Evolutionary conservation across 2,888 invertebrate genomes (phyloP).

Genomic region (Drosophila emarginata): DNA sequence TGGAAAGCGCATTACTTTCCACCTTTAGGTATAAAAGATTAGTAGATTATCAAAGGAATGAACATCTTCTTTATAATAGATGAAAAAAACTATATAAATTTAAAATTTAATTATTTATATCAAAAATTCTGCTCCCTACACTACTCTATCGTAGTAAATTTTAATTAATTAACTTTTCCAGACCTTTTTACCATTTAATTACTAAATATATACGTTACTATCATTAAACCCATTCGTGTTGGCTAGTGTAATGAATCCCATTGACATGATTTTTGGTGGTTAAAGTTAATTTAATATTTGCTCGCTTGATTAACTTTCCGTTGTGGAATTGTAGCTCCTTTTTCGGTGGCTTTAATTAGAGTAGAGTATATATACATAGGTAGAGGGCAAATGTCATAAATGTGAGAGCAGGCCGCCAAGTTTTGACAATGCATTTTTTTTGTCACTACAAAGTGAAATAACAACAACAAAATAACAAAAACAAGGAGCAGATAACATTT

Average conservation of each 20-base stretch:
- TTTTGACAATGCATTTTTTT: background rate
- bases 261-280: background rate
- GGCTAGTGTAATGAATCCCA: conserved; percentile 6
- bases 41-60: too few relatives aligned
- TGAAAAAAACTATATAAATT: too few relatives aligned
- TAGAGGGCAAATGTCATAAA: conserved; percentile 55
- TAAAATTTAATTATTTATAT: too few relatives aligned
- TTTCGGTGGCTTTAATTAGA: conserved; percentile 59
- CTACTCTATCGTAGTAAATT: too few relatives aligned
- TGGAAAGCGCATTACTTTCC: too few relatives aligned
- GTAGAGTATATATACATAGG: conserved; percentile 20
- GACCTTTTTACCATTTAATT: too few relatives aligned
- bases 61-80: too few relatives aligned
- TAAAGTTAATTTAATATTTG: conserved; percentile 68
- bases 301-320: conserved; percentile 59
- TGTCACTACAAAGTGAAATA: background rate
- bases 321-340: conserved; percentile 20
- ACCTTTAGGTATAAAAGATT: too few relatives aligned
- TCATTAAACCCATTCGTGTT: background rate
- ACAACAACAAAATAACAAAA: conserved; percentile 18
- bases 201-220: too few relatives aligned
- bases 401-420: conserved; percentile 33
- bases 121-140: too few relatives aligned
- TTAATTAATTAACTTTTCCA: too few relatives aligned
- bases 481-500: conserved; percentile 38